phyloP scores from a whole-genome alignment of 2,888 invertebrate genomes.

The Chaitophorus viminalis region DNA sequence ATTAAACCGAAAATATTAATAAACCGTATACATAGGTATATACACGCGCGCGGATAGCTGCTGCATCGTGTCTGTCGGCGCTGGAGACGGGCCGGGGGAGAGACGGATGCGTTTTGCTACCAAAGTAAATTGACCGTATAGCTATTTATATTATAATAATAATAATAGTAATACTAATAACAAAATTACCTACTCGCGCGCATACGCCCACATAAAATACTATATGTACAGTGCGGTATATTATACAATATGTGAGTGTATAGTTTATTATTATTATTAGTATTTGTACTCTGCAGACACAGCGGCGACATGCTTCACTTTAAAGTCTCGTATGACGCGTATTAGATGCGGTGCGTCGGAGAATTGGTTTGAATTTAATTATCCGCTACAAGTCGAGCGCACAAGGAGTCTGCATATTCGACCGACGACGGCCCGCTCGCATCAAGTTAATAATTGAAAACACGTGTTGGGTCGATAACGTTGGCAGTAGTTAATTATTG shows the following conservation, averaged over 20 bases:
- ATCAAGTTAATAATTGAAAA: too few species aligned
- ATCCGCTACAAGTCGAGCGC: background rate
- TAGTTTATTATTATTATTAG: background rate
- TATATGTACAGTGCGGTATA: background rate
- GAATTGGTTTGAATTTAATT: constrained; percentile 14
- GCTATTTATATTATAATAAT: too few species aligned
- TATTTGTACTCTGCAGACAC: background rate
- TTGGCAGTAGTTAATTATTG: background rate
- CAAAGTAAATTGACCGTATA: too few species aligned
- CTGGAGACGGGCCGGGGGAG: background rate
- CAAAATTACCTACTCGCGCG: background rate
- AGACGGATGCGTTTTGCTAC: background rate
- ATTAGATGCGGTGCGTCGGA: background rate
- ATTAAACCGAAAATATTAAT: constrained; percentile 28
- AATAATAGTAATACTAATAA: background rate
- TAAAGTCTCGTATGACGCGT: background rate
- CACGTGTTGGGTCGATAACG: too few species aligned
- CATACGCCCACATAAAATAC: background rate
- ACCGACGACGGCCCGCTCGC: too few species aligned
- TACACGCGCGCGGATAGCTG: background rate
- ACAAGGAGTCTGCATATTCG: background rate
- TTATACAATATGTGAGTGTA: background rate
- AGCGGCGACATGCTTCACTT: background rate
- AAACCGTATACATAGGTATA: background rate
- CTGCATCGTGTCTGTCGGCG: background rate